Evolutionary conservation across 2,797 vertebrate species (phyloP).

Genomic region (Coregonus sp.): DNA sequence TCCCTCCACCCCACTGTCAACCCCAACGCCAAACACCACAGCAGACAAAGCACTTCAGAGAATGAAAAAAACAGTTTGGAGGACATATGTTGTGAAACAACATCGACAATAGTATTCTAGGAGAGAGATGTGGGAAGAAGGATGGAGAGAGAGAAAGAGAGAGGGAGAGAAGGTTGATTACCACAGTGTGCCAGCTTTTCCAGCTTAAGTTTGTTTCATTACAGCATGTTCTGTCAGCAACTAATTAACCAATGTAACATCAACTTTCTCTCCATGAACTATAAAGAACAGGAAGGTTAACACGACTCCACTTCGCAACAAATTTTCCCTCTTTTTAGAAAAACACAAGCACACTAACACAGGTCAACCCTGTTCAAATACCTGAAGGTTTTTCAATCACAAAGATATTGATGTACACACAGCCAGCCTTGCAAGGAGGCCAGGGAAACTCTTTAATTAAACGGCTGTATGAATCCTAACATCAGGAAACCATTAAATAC

Average conservation of each 20-base stretch:
- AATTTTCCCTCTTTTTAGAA: conserved; percentile 26
- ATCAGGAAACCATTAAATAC: conserved; percentile 35
- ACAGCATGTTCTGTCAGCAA: neutral
- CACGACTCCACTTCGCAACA: conserved; percentile 32
- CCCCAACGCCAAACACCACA: neutral
- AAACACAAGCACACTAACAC: conserved; percentile 36
- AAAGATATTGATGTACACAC: conserved; percentile 55
- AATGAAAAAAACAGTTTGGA: neutral
- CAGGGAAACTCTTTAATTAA: conserved; percentile 56
- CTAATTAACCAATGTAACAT: conserved; percentile 10
- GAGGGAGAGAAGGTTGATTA: conserved; percentile 13
- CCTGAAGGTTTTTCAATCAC: conserved; percentile 44
- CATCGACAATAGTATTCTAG: neutral
- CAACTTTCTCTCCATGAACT: conserved; percentile 42
- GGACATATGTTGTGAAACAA: conserved; percentile 42
- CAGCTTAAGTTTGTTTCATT: neutral
- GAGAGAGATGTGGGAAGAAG: neutral
- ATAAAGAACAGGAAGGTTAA: conserved; percentile 34
- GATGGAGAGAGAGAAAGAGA: conserved; percentile 33
- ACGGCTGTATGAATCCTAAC: conserved; percentile 45
- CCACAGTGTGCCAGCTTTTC: conserved; percentile 46
- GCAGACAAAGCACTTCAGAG: neutral
- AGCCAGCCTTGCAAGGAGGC: conserved; percentile 36
- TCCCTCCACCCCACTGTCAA: conserved; percentile 28
- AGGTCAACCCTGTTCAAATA: conserved; percentile 36